These are phyloP conservation scores for Brachionus angularis DNA, from an alignment of 1,140 invertebrate species.

Conservation along the genomic window DNA sequence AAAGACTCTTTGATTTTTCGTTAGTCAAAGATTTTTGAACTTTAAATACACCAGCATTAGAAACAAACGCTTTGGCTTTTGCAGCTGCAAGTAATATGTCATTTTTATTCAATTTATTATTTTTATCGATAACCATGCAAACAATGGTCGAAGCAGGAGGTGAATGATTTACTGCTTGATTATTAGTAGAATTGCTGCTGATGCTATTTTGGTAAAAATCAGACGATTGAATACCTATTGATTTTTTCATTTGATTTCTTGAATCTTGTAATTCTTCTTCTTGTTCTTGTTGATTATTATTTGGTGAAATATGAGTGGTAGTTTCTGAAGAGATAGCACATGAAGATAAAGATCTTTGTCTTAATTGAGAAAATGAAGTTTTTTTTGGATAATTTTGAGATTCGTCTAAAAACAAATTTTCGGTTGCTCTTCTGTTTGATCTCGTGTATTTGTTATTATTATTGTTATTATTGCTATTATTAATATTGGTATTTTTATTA, in stretches of 20 bases:
- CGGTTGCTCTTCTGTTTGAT: too few relatives aligned
- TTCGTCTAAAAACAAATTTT: too few relatives aligned
- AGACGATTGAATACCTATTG: conserved; percentile 37
- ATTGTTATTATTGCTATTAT: too few relatives aligned
- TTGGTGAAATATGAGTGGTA: too few relatives aligned
- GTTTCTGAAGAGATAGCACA: conserved; percentile 3
- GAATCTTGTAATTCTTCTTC: not conserved
- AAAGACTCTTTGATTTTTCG: not conserved
- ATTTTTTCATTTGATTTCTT: conserved; percentile 29
- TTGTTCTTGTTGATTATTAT: not conserved
- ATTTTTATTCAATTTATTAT: conserved; percentile 14
- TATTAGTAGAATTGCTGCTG: not conserved
- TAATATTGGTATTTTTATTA: too few relatives aligned
- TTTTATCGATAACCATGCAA: conserved; percentile 36
- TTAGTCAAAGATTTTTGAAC: not conserved
- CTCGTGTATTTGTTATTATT: too few relatives aligned
- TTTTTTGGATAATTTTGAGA: conserved; percentile 8
- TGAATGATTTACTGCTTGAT: not conserved
- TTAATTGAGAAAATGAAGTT: conserved; percentile 37
- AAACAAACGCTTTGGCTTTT: conserved; percentile 2
- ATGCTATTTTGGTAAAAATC: too few relatives aligned
- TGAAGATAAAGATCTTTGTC: conserved; percentile 12
- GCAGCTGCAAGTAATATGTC: conserved; percentile 9
- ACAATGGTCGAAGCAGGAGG: not conserved
- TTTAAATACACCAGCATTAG: not conserved